These are phyloP conservation scores for Myocastor coypus DNA, from an alignment of 2,113 vertebrate species.

Conservation along the genomic window DNA sequence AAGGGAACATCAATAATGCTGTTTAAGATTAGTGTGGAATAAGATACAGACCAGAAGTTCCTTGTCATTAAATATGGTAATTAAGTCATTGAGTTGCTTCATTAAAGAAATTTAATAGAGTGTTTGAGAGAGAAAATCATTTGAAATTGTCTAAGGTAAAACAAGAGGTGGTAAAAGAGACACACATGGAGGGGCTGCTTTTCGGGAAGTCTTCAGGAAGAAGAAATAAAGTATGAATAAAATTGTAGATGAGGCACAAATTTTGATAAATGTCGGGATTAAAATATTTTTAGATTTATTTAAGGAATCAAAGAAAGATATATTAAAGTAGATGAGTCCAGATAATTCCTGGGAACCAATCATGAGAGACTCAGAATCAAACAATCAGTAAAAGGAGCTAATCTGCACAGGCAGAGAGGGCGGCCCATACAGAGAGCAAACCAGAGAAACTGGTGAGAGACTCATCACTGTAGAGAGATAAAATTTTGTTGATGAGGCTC, in stretches of 20 bases:
- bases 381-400: neutral
- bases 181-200: neutral
- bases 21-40: neutral
- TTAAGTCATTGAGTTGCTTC: neutral
- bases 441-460: neutral
- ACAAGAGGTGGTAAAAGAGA: neutral
- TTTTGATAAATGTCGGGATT: neutral
- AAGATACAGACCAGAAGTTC: neutral
- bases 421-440: neutral
- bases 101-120: neutral
- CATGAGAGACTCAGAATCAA: neutral
- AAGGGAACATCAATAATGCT: neutral
- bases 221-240: neutral
- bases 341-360: neutral
- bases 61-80: neutral
- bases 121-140: neutral
- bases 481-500: neutral
- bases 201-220: neutral
- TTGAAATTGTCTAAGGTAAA: neutral
- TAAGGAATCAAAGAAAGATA: neutral
- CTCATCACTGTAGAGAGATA: neutral
- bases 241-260: neutral
- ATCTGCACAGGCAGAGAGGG: neutral
- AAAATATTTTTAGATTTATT: neutral
- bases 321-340: neutral